Evolutionary conservation across 2,888 invertebrate genomes (phyloP), one percentile per base, ranked within the genome.

Genomic region (Minunthozetes semirufus): DNA sequence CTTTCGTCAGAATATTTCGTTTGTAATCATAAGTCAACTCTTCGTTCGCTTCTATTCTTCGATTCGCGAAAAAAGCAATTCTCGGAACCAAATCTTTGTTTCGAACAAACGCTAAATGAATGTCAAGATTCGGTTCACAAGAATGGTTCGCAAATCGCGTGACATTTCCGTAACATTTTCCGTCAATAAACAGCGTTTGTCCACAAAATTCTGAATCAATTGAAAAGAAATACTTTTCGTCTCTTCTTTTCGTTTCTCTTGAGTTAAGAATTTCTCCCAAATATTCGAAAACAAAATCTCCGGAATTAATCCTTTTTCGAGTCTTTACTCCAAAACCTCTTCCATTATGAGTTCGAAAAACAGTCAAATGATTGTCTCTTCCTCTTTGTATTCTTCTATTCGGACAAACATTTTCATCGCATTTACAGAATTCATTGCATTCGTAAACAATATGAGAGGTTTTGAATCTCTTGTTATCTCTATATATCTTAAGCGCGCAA

Each of bases 1-100:
- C 59, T 8, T 19, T 11, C 4, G 5, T 13, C 27, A 59, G 15
- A 11, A 4, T 3, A 8, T 27, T 9, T 25, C 59, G 2, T 27
- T 29, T 29, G 29, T 59, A 59, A 27, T 59, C 59, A 29, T 59
- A 59, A 25, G 59, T 59, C 59, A 59, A 29, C 17, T 59, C 59
- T 59, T 59, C 59, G 9, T 6, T 6, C 11, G 27, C 27, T 15
- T 11, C 11, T 8, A 59, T 59, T 3, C 6, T 59, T 13, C 59
- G 6, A 11, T 59, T 59, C 27, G 59, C 59, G 59, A 59, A 59
- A 27, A 59, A 59, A 19, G 59, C 59, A 3, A 59, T 17, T 25
- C 29, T 25, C 4, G 59, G 59, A 2, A 59, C 29, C 5, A 25
- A 2, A 19, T 59, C 59, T 11, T 3, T 1, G 3, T 15, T 5